Evolutionary conservation across 2,797 vertebrate genomes (phyloP).

Genomic region (Tympanoctomys barrerae): DNA sequence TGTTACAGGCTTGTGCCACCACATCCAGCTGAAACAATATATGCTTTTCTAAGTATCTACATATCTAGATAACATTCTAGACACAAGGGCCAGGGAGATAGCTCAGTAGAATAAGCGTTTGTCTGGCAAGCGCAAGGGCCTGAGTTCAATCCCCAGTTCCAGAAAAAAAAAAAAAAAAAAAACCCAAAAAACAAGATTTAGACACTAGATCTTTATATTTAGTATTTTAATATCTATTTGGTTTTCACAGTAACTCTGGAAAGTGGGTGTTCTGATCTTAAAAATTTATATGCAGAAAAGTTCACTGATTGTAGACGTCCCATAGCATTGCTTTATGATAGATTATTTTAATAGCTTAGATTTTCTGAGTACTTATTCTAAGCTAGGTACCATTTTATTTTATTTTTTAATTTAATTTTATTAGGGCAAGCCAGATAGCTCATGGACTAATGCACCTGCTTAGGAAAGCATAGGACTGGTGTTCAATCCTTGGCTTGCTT

Average conservation of each 20-base stretch:
- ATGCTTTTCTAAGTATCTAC: constrained; percentile 35
- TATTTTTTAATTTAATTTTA: too few relatives aligned
- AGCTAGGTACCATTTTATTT: neutral
- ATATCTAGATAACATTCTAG: neutral
- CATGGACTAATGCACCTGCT: too few relatives aligned
- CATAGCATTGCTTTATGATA: constrained; percentile 22
- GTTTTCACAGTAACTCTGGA: constrained; percentile 41
- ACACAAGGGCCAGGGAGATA: too few relatives aligned
- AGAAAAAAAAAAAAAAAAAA: too few relatives aligned
- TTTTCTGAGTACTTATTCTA: constrained; percentile 30
- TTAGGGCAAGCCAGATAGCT: too few relatives aligned
- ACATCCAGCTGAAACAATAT: neutral
- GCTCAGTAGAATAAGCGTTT: too few relatives aligned
- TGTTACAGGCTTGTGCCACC: neutral
- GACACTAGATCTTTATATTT: neutral
- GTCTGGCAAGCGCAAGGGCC: too few relatives aligned
- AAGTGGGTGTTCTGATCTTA: constrained; percentile 31
- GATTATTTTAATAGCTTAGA: constrained; percentile 20
- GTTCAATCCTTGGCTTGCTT: too few relatives aligned
- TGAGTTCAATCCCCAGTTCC: too few relatives aligned
- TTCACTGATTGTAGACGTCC: constrained; percentile 14
- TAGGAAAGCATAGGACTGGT: too few relatives aligned
- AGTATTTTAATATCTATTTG: constrained; percentile 32
- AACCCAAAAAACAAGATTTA: too few relatives aligned
- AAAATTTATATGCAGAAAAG: neutral